Base-by-base conservation (phyloP, 2,113 vertebrate genomes). In the Vombatus ursinus region DNA sequence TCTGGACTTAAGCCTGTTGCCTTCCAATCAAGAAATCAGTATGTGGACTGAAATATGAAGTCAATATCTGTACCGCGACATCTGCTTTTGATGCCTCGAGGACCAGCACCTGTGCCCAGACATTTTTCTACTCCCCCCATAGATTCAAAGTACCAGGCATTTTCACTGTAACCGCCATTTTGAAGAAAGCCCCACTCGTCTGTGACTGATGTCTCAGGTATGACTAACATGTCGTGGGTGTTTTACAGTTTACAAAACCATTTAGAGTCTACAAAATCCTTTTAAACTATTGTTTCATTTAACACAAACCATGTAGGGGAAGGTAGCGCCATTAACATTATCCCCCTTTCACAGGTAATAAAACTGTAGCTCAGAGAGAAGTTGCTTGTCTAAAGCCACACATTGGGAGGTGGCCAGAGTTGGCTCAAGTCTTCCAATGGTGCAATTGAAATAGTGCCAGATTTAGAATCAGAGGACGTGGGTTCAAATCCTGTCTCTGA, bases 21-120 rank as follows among this genome's bases (percentile, higher is more conserved):
- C 93, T 92, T 97, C 95, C 96, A 95, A 97, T 98, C 97, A 96
- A 98, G 97, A 98, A 97, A 96, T 95, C 96, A 94, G 68, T 50
- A 97, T 97, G 94, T 77, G 54, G 77, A 96, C 77, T 97, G 97
- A 98, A 98, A 97, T 96, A 95, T 96, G 94, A 97, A 98, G 96
- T 97, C 97, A 97, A 97, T 96, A 97, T 94, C 93, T 53, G 52
- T 49, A 94, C 50, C 92, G 90, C 95, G 95, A 97, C 93, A 96
- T 95, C 97, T 95, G 97, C 93, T 95, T 97, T 94, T 95, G 97
- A 96, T 90, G 95, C 94, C 93, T 97, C 97, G 93, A 96, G 97
- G 95, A 97, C 96, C 96, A 97, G 52, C 94, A 96, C 89, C 91
- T 93, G 54, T 92, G 93, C 54, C 90, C 93, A 94, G 96, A 50